phyloP scores from a whole-genome alignment of 2,888 invertebrate species.

The Cephus spinipes region DNA sequence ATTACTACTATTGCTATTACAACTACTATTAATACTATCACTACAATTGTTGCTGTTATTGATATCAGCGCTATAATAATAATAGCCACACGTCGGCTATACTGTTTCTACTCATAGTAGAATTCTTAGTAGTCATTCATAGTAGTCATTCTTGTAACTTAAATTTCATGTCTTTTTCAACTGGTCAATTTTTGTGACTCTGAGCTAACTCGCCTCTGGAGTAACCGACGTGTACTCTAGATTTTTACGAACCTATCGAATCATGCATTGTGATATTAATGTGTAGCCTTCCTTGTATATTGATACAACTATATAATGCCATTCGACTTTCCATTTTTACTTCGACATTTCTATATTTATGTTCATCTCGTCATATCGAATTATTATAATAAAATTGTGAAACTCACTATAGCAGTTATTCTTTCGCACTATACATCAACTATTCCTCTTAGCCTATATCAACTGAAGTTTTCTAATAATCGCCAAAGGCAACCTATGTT shows the following conservation, averaged over 20 bases:
- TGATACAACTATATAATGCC: slow-evolving; percentile 55
- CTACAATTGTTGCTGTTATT: slow-evolving; percentile 25
- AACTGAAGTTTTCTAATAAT: neutral
- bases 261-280: slow-evolving; percentile 67
- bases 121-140: too few species aligned
- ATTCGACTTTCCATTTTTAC: slow-evolving; percentile 64
- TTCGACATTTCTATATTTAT: slow-evolving; percentile 66
- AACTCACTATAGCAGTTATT: slow-evolving; percentile 37
- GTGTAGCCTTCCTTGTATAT: slow-evolving; percentile 64
- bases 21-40: slow-evolving; percentile 33
- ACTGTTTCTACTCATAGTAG: neutral
- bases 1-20: slow-evolving; percentile 22
- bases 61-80: neutral
- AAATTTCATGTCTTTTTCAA: neutral
- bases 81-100: neutral
- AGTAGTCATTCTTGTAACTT: neutral
- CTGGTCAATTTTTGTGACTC: neutral
- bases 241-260: slow-evolving; percentile 61
- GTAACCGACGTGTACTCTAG: slow-evolving; percentile 34
- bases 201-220: neutral
- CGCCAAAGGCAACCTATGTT: neutral
- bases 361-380: slow-evolving; percentile 65
- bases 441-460: neutral
- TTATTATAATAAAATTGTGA: slow-evolving; percentile 63
- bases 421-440: neutral